phyloP scores from a whole-genome alignment of 2,797 vertebrate species.

The Chelmon rostratus region DNA sequence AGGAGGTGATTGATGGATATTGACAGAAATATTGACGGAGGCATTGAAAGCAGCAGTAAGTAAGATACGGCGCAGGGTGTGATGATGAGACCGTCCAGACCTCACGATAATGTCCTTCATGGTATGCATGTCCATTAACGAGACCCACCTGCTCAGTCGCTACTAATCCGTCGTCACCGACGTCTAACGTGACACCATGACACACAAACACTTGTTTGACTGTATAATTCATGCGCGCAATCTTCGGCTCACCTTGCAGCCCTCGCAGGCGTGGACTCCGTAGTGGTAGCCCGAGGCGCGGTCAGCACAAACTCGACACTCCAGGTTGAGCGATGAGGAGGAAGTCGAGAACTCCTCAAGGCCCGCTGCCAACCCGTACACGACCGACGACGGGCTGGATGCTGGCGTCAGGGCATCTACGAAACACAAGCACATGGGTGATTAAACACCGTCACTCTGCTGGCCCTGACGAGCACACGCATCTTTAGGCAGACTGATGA shows the following conservation, averaged over 20 bases:
- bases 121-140: background rate
- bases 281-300: conserved; percentile 98
- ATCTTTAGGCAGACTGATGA: background rate
- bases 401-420: conserved; percentile 95
- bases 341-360: conserved; percentile 88
- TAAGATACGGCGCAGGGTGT: background rate
- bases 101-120: background rate
- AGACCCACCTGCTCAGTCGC: background rate
- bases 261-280: conserved; percentile 97
- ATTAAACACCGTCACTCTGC: background rate
- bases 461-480: background rate
- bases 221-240: background rate
- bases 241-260: conserved; percentile 86
- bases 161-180: background rate
- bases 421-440: conserved; percentile 23
- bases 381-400: conserved; percentile 93
- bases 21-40: conserved; percentile 19
- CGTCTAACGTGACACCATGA: background rate
- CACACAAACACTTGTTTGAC: background rate
- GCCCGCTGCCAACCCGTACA: conserved; percentile 79
- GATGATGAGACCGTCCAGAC: background rate
- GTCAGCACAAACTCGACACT: conserved; percentile 97
- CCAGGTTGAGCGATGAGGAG: conserved; percentile 88
- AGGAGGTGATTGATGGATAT: conserved; percentile 17
- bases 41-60: background rate